These are phyloP conservation scores for Notodonta dromedarius DNA, from an alignment of 2,888 invertebrate species.

Conservation along the genomic window DNA sequence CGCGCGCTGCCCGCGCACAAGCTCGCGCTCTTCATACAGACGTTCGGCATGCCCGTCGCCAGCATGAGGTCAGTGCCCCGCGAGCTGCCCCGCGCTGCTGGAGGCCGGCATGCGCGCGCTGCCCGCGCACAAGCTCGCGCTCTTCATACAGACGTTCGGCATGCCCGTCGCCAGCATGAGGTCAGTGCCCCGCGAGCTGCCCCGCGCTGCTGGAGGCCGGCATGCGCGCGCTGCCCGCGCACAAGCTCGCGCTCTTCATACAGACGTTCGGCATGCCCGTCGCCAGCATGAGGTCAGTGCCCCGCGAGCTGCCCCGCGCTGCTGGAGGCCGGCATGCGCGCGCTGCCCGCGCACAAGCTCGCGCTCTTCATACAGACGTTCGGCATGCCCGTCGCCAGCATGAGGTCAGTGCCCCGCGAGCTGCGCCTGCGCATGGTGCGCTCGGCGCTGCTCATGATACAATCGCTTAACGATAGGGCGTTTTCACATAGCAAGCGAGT, in stretches of 20 bases:
- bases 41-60: constrained; percentile 96
- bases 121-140: constrained; percentile 93
- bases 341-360: constrained; percentile 94
- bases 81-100: constrained; percentile 83
- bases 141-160: constrained; percentile 98
- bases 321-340: constrained; percentile 93
- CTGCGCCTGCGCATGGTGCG: too few species aligned
- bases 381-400: constrained; percentile 95
- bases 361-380: constrained; percentile 98
- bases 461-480: too few species aligned
- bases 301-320: constrained; percentile 69
- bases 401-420: constrained; percentile 82
- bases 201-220: constrained; percentile 92
- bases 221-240: constrained; percentile 92
- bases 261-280: constrained; percentile 98
- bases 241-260: constrained; percentile 95
- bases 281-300: constrained; percentile 88
- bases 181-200: constrained; percentile 46
- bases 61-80: constrained; percentile 87
- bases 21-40: constrained; percentile 96
- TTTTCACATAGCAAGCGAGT: too few species aligned
- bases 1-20: constrained; percentile 94
- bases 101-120: constrained; percentile 94
- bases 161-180: constrained; percentile 96
- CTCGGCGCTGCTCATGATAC: too few species aligned